Conservation (phyloP, 64 coral and sea anemone genomes). For the Stichodactyla mertensii region DNA sequence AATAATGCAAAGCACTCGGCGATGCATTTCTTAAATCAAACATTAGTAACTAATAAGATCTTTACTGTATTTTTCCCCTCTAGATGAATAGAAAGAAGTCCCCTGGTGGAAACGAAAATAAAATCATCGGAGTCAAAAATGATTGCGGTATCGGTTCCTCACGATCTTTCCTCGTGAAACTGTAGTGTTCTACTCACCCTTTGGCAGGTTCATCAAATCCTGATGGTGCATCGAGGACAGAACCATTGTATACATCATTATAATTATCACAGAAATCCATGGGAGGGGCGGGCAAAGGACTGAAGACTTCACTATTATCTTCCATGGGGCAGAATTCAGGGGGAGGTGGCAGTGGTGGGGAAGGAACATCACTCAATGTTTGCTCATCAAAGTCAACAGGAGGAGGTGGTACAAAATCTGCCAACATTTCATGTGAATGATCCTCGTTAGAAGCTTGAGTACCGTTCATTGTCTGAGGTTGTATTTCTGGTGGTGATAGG, state of each 20-base stretch:
- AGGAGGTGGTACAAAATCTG: slow-evolving; percentile 50
- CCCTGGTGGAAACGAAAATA: too few species aligned
- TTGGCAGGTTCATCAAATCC: background rate
- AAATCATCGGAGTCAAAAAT: too few species aligned
- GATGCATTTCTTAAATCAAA: too few species aligned
- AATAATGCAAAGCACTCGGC: too few species aligned
- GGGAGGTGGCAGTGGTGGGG: slow-evolving; percentile 70
- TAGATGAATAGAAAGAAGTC: too few species aligned
- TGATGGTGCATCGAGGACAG: background rate
- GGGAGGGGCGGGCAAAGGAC: slow-evolving; percentile 7
- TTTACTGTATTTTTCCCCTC: too few species aligned
- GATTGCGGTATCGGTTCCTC: too few species aligned
- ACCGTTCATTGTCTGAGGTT: background rate
- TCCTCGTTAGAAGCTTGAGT: background rate
- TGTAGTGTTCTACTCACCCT: background rate
- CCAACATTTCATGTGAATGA: background rate
- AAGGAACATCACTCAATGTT: slow-evolving; percentile 22
- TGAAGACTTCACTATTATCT: background rate
- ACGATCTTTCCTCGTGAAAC: background rate
- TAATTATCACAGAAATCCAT: background rate
- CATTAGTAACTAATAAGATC: too few species aligned
- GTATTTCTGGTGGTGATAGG: background rate
- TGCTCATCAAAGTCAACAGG: slow-evolving; percentile 47
- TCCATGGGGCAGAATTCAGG: slow-evolving; percentile 60
- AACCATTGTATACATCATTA: background rate